Evolutionary conservation across 2,797 vertebrate species (phyloP).

Genomic region (Sebastes oblongus): DNA sequence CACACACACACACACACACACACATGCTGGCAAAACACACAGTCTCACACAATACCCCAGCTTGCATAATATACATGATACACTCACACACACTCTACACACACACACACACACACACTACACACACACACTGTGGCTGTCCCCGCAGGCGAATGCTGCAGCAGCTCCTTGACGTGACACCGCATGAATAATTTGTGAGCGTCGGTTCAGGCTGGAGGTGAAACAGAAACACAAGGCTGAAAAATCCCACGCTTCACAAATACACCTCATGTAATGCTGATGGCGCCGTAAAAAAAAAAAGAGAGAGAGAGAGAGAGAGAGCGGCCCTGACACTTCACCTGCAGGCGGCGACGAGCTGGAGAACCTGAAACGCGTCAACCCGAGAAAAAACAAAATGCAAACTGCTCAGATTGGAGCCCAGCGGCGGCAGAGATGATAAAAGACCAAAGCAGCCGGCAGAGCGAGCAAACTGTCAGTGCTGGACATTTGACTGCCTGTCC

Average conservation of each 20-base stretch:
- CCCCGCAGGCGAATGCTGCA: constrained; percentile 62
- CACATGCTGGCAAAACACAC: constrained; percentile 55
- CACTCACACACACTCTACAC: constrained; percentile 16
- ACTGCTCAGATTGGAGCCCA: constrained; percentile 4
- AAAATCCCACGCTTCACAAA: constrained; percentile 66
- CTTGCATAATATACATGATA: constrained; percentile 57
- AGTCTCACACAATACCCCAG: constrained; percentile 43
- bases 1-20: constrained; percentile 16
- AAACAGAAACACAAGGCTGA: constrained; percentile 56
- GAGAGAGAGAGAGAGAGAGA: not conserved
- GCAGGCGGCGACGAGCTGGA: constrained; percentile 15
- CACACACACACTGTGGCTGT: constrained; percentile 32
- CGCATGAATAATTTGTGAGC: constrained; percentile 76
- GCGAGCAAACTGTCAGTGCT: not conserved
- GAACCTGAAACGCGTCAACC: constrained; percentile 5
- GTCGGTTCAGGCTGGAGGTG: constrained; percentile 56
- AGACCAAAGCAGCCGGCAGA: constrained; percentile 12
- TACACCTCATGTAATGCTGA: constrained; percentile 57
- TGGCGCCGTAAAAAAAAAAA: constrained; percentile 13
- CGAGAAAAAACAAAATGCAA: constrained; percentile 3
- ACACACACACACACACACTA: not conserved
- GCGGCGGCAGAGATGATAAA: not conserved
- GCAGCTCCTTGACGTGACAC: constrained; percentile 71
- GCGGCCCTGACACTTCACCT: constrained; percentile 26
- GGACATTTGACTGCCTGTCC: not conserved